phyloP scores from a whole-genome alignment of 2,113 vertebrate species.

The Ammospiza nelsoni region DNA sequence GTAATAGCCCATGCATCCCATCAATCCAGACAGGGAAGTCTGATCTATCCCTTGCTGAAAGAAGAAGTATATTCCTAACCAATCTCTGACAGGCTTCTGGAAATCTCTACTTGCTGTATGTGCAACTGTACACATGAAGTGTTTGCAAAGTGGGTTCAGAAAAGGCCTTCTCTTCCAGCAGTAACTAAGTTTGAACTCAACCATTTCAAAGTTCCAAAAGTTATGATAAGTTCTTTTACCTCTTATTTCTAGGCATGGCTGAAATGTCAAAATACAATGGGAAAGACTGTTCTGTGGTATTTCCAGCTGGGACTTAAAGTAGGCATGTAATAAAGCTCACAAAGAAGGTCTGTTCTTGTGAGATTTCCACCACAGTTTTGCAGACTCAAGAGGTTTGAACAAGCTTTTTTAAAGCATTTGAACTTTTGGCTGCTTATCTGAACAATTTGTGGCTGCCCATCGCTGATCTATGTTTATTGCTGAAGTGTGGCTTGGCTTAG shows the following conservation, averaged over 20 bases:
- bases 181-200: conserved; percentile 35
- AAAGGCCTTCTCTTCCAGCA: neutral
- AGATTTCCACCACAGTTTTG: conserved; percentile 59
- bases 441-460: conserved; percentile 42
- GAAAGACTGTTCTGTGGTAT: conserved; percentile 62
- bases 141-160: neutral
- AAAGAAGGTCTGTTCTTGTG: conserved; percentile 67
- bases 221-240: conserved; percentile 50
- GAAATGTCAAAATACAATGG: conserved; percentile 61
- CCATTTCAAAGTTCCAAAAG: conserved; percentile 49
- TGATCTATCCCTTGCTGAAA: conserved; percentile 13
- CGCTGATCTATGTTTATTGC: conserved; percentile 4
- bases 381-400: conserved; percentile 37
- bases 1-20: neutral
- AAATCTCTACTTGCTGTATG: neutral
- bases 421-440: conserved; percentile 57
- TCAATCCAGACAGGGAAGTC: neutral
- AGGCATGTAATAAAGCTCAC: conserved; percentile 69
- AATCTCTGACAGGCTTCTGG: conserved; percentile 5
- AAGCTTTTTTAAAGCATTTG: conserved; percentile 45
- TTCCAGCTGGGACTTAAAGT: conserved; percentile 58
- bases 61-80: neutral
- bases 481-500: conserved; percentile 34
- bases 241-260: conserved; percentile 29
- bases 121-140: neutral